Conservation (phyloP, 2,888 invertebrate species). For the Hoplodrina blanda region DNA sequence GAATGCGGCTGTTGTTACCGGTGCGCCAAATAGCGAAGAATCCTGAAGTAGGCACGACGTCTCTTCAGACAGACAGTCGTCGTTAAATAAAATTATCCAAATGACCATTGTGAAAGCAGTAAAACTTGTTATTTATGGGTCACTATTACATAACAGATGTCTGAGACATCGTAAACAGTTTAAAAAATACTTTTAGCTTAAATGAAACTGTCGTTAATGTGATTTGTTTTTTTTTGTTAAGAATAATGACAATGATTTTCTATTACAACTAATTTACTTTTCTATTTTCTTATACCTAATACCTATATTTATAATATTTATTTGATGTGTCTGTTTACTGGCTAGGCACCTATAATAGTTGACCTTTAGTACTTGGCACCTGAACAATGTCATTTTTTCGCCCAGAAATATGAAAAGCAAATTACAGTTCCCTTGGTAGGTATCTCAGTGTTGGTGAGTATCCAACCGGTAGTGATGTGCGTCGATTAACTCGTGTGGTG, state of each 20-base stretch:
- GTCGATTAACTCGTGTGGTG: constrained; percentile 50
- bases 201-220: constrained; percentile 50
- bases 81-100: constrained; percentile 66
- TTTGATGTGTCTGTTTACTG: too few species aligned
- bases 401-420: neutral
- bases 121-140: constrained; percentile 72
- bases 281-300: neutral
- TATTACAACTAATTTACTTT: neutral
- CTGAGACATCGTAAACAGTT: constrained; percentile 63
- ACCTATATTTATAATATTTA: too few species aligned
- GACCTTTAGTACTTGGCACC: neutral
- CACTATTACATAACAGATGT: constrained; percentile 60
- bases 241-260: neutral
- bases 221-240: constrained; percentile 11
- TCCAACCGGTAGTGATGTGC: constrained; percentile 28
- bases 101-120: constrained; percentile 67
- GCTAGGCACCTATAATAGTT: neutral
- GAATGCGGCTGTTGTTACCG: constrained; percentile 59
- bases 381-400: neutral
- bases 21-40: constrained; percentile 59
- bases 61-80: constrained; percentile 61
- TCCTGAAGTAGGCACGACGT: constrained; percentile 57
- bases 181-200: constrained; percentile 45
- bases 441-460: constrained; percentile 29
- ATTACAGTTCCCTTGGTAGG: neutral